Base-by-base conservation (phyloP, 2,888 invertebrate species). In the Athetis lepigone region DNA sequence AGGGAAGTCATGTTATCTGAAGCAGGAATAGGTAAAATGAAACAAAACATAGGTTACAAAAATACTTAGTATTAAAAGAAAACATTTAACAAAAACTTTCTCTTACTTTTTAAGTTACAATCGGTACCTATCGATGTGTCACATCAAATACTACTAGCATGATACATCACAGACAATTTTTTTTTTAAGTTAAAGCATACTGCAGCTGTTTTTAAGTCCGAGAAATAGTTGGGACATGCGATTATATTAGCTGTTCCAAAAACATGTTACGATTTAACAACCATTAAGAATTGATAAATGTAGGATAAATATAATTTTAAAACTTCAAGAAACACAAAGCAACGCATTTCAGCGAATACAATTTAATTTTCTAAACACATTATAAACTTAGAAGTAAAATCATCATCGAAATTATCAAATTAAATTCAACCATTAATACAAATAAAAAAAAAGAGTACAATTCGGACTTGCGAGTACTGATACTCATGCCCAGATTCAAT, bases 31-130 rank as follows among this genome's bases (percentile, higher is more conserved):
- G 18, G 11, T 6, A 29, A 18, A 74, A 70, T 70, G 46, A 75
- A 68, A 72, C 69, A 66, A 45, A n/a, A 50, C 18, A 57, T 62
- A 58, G 63, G 51, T 72, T 69, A 78, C 75, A 75, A 82, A 85
- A 85, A 85, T 84, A 84, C 79, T 82, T 79, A 80, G 68, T 70
- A 67, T 75, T 78, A 76, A 81, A 78, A 83, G 80, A 80, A 80
- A 77, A 78, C 70, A 67, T 73, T 67, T 77, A 84, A 83, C 81
- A 82, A 83, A 84, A 78, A 51, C 70, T 77, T 82, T 78, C 74
- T 79, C 81, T 82, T 79, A 81, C 72, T 78, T 79, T 73, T 74
- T 70, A 83, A 80, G 76, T 75, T 80, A 81, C 67, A 82, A 77
- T 69, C 56, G 63, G 67, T 66, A 67, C 16, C 1, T 45, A 68